Evolutionary conservation across 1,140 invertebrate genomes (phyloP), one percentile per base, ranked within the genome.

Genomic region (Microplitis demolitor): DNA sequence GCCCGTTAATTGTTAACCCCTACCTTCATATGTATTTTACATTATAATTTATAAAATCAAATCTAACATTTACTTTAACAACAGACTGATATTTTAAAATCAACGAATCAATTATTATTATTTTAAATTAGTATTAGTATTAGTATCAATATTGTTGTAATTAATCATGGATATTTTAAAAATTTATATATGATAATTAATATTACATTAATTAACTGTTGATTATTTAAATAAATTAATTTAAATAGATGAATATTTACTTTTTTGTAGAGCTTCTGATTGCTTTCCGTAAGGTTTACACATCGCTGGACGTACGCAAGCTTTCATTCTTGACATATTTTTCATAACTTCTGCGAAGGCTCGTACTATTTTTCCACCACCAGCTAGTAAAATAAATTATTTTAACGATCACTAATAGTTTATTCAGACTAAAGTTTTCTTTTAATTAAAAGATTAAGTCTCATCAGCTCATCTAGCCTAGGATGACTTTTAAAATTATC

Each of bases 201-300:
- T 63, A 45, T 9, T 6, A 45, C 6, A 45, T 45, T 45, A 45
- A 45, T 45, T 45, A 8, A 45, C 2, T 45, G 39, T 45, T 45
- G 6, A 71, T 31, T 62, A 62, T 24, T 69, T 58, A 61, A 37
- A 58, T 33, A 76, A 66, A 71, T 75, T 37, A 70, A 8, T 76
- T 78, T 31, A 4, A 16, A 58, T 73, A 61, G 13, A 56, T 54
- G 50, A 5, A 70, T 71, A 87, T 89, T 90, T 85, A 94, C 93
- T 95, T 90, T 95, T 95, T 85, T 95, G 94, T 77, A 95, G 87
- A 82, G 93, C 92, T 87, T 95, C 94, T 50, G 93, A 94, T 84
- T 95, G 94, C 84, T 95, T 95, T 76, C 94, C 94, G 85, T 95
- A 95, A 50, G 94, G 94, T 85, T 95, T 95, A 81, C 93, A 95